Evolutionary conservation across 1,140 invertebrate species (phyloP), one percentile per base, ranked within the genome.

Genomic region (Aphaenogaster floridana): DNA sequence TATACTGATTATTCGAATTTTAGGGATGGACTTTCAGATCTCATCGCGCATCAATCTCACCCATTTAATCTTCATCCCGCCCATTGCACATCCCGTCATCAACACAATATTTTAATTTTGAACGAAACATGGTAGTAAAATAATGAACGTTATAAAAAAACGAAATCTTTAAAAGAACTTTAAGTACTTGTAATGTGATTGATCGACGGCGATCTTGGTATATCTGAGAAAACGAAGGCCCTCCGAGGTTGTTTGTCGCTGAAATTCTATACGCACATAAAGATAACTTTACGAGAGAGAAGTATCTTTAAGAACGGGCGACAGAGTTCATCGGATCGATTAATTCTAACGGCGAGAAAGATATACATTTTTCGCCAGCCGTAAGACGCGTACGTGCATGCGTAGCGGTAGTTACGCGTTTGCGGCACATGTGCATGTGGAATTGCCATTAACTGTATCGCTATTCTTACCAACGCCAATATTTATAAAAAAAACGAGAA

Each of bases 401-500:
- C 68, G 54, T 74, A 74, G 68, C 68, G 54, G 45, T 74, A 74
- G 42, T 83, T 61, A 39, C 39, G 59, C 28, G 63, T 57, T 66
- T 52, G 36, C 74, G 36, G 28, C 45, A 21, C 36, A 59, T 36
- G 50, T 71, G 45, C 66, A 48, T 52, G 48, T 77, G 90, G 78
- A 91, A 89, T 90, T 87, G 85, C 78, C 59, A 64, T 87, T 61
- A 74, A 74, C 34, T 45, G 39, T 52, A 83, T 66, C 81, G 89
- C 59, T 88, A 54, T 86, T 72, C 79, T 74, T 90, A 80, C 50
- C 86, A 78, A 84, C 34, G 80, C 74, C 71, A 85, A 77, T 90
- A 71, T 88, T 91, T 90, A 71, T 90, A 28, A 76, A 74, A 74
- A 7, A 13, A 79, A 64, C 77, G 83, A 78, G 61, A 66, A 61